Conservation (phyloP, 2,113 vertebrate species). For the Theristicus caerulescens region DNA sequence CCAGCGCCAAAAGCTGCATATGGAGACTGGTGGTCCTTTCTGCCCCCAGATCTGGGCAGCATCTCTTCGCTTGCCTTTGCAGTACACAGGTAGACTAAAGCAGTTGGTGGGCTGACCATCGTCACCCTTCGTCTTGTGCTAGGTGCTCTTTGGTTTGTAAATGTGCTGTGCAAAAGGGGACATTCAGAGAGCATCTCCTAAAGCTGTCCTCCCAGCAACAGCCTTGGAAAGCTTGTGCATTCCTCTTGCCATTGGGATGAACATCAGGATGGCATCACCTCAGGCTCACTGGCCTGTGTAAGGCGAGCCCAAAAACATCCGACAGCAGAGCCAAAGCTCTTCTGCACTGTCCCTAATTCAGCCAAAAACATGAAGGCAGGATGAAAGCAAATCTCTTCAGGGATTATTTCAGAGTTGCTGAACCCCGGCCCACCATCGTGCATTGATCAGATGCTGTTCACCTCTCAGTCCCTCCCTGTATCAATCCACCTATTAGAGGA, state of each 20-base stretch:
- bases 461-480: neutral
- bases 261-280: neutral
- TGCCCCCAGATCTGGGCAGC: neutral
- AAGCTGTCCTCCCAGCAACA: neutral
- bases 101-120: neutral
- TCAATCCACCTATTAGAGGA: neutral
- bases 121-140: neutral
- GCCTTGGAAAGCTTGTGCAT: neutral
- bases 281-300: neutral
- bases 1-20: neutral
- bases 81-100: neutral
- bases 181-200: neutral
- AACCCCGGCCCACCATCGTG: neutral
- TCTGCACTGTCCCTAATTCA: neutral
- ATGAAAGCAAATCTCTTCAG: neutral
- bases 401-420: neutral
- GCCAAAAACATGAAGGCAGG: neutral
- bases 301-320: accelerated
- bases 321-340: neutral
- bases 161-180: neutral
- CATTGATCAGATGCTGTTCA: neutral
- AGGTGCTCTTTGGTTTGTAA: neutral
- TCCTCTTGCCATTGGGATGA: neutral
- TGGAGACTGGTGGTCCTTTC: neutral
- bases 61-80: neutral